Percentiles rank a stretch among this genome's conserved stretches.
Evolutionary conservation across 2,888 invertebrate species (phyloP).

Genomic region (Drosophila yooni): DNA sequence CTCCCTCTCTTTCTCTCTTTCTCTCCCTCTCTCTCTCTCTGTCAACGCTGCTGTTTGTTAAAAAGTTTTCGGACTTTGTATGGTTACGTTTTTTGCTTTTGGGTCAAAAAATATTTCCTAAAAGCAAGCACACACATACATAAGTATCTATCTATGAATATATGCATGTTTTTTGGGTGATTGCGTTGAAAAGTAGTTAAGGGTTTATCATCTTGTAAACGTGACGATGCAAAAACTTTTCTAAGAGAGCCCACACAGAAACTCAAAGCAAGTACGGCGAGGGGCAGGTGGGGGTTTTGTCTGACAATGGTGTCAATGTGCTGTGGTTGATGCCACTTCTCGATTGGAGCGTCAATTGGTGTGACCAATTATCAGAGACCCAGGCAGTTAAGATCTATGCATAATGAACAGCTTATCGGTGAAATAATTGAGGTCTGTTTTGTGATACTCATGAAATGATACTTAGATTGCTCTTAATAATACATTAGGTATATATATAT

Average conservation of each 20-base stretch:
- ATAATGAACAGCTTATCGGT: slow-evolving; percentile 68
- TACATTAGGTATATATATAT: neutral
- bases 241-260: slow-evolving; percentile 49
- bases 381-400: slow-evolving; percentile 42
- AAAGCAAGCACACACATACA: neutral
- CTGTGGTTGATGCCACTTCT: slow-evolving; percentile 22
- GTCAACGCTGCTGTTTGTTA: slow-evolving; percentile 40
- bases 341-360: slow-evolving; percentile 9
- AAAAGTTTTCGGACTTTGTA: slow-evolving; percentile 73
- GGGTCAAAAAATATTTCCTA: slow-evolving; percentile 45
- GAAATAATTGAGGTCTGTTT: slow-evolving; percentile 33
- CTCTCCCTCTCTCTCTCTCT: neutral
- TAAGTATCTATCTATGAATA: slow-evolving; percentile 17
- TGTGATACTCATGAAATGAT: neutral
- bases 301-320: slow-evolving; percentile 29
- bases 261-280: neutral
- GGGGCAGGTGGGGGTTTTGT: neutral
- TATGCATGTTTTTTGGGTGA: slow-evolving; percentile 41
- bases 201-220: slow-evolving; percentile 81
- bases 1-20: neutral
- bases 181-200: slow-evolving; percentile 72
- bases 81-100: slow-evolving; percentile 48
- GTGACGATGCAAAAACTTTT: slow-evolving; percentile 71
- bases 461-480: neutral
- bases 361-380: slow-evolving; percentile 26